These are phyloP conservation scores for Morus bassanus DNA, from an alignment of 2,797 vertebrate genomes.

Conservation along the genomic window DNA sequence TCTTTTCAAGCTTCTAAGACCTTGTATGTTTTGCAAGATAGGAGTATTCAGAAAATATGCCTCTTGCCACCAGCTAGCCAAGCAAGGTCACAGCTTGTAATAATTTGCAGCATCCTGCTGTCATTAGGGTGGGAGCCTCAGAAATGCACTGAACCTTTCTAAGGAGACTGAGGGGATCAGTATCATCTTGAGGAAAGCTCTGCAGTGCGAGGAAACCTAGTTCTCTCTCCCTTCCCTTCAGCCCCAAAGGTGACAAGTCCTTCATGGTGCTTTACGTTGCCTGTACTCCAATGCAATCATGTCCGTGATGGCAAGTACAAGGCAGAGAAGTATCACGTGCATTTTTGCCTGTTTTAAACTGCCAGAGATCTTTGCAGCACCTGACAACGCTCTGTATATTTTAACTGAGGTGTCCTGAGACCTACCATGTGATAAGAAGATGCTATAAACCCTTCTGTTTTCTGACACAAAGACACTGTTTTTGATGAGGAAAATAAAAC, in stretches of 20 bases:
- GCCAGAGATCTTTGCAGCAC: not conserved
- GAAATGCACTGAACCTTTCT: not conserved
- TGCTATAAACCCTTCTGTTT: not conserved
- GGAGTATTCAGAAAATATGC: not conserved
- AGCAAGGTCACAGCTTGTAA: not conserved
- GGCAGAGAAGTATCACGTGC: not conserved
- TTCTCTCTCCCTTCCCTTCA: not conserved
- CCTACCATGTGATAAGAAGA: not conserved
- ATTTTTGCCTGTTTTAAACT: not conserved
- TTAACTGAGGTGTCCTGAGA: not conserved
- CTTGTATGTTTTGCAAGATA: conserved; percentile 52
- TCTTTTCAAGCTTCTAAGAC: conserved; percentile 54
- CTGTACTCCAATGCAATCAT: not conserved
- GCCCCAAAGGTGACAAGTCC: not conserved
- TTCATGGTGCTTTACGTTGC: not conserved
- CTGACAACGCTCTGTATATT: not conserved
- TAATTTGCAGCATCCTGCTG: not conserved
- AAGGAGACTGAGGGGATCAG: not conserved
- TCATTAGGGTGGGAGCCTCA: not conserved
- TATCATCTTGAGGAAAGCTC: not conserved
- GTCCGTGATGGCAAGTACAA: not conserved
- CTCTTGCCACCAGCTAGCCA: not conserved
- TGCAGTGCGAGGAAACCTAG: not conserved
- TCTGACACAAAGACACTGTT: not conserved
- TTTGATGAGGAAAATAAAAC: not conserved